A percentile compares a stretch with the other conserved stretches of the same genome.
Conservation (phyloP, 2,888 invertebrate species). For the Ectemnius lituratus region DNA sequence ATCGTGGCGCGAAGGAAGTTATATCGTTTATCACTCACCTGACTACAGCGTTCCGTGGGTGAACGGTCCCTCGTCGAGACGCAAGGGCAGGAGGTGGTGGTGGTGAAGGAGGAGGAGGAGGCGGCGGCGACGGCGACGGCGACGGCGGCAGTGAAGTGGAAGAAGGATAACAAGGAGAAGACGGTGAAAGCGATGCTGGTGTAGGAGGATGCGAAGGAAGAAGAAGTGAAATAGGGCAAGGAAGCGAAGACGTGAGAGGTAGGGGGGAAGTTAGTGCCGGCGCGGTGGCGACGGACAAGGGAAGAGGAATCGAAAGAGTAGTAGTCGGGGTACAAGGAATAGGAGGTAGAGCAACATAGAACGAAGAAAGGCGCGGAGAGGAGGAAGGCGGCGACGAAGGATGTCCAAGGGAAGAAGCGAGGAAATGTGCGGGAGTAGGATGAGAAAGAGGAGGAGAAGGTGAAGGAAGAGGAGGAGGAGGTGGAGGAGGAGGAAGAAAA, state of each 20-base stretch:
- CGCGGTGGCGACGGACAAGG: conserved; percentile 25
- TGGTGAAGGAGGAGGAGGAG: conserved; percentile 22
- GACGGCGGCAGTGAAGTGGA: conserved; percentile 40
- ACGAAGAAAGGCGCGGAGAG: conserved; percentile 20
- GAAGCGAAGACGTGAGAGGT: conserved; percentile 23
- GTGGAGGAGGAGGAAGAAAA: conserved; percentile 27
- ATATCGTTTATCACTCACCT: conserved; percentile 75
- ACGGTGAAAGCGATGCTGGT: neutral
- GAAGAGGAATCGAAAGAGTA: conserved; percentile 31
- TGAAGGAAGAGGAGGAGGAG: conserved; percentile 37
- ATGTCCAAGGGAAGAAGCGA: conserved; percentile 20
- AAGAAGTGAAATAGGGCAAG: conserved; percentile 26
- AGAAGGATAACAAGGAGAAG: conserved; percentile 17
- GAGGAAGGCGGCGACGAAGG: conserved; percentile 25
- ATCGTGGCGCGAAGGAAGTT: conserved; percentile 65
- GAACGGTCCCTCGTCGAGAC: conserved; percentile 64
- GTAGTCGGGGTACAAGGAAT: conserved; percentile 19
- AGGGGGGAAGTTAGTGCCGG: conserved; percentile 30
- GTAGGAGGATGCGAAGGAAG: conserved; percentile 32
- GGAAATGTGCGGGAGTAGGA: conserved; percentile 40
- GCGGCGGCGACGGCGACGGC: conserved; percentile 34
- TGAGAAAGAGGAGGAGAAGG: conserved; percentile 38
- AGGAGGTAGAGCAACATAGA: conserved; percentile 8
- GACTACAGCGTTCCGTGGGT: conserved; percentile 65
- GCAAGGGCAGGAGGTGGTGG: conserved; percentile 43